phyloP scores from a whole-genome alignment of 2,888 invertebrate species.

The Drosophila pegasa region DNA sequence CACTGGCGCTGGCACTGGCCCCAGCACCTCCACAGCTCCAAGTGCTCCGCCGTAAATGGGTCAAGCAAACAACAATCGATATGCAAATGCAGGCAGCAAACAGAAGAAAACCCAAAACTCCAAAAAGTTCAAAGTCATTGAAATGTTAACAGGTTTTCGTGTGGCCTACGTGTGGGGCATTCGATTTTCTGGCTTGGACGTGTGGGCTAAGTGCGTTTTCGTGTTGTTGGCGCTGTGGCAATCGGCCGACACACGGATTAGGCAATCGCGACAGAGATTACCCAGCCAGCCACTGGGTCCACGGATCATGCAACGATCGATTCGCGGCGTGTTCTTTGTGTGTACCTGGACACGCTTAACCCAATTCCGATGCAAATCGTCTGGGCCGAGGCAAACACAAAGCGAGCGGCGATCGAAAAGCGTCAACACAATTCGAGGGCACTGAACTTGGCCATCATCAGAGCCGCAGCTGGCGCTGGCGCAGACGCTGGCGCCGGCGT shows the following conservation, averaged over 20 bases:
- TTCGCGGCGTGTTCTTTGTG: constrained; percentile 15
- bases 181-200: constrained; percentile 52
- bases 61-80: constrained; percentile 72
- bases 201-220: constrained; percentile 64
- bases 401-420: constrained; percentile 25
- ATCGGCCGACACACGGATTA: constrained; percentile 28
- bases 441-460: constrained; percentile 72
- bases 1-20: too few species aligned
- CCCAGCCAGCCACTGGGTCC: not conserved
- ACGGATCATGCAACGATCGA: constrained; percentile 23
- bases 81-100: constrained; percentile 61
- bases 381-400: constrained; percentile 36
- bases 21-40: constrained; percentile 10
- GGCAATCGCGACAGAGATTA: constrained; percentile 26
- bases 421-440: constrained; percentile 76
- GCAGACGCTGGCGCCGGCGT: constrained; percentile 15
- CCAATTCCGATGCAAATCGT: constrained; percentile 68
- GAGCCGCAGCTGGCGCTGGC: constrained; percentile 5
- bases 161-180: constrained; percentile 68
- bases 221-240: constrained; percentile 41
- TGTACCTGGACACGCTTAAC: constrained; percentile 68
- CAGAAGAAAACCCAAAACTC: constrained; percentile 21
- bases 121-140: constrained; percentile 78
- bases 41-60: constrained; percentile 58
- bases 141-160: constrained; percentile 72